Evolutionary conservation across 2,113 vertebrate genomes (phyloP).

Genomic region (Ornithorhynchus anatinus): DNA sequence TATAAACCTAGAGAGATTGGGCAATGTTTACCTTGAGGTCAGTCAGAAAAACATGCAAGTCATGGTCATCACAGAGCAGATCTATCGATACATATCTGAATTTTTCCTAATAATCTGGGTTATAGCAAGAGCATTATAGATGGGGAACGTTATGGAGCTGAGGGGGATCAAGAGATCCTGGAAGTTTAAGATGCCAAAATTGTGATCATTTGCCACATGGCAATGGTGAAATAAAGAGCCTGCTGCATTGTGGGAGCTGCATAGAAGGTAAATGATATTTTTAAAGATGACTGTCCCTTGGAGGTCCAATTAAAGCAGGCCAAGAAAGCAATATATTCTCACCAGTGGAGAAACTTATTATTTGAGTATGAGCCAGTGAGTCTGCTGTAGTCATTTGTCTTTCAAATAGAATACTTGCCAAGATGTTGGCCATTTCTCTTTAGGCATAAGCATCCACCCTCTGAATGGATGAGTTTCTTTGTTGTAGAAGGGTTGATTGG

Average conservation of each 20-base stretch:
- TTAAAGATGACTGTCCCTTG: background rate
- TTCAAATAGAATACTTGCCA: too few relatives aligned
- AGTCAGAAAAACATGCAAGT: background rate
- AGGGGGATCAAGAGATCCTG: too few relatives aligned
- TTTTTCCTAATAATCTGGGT: background rate
- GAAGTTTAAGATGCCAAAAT: background rate
- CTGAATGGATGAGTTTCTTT: background rate
- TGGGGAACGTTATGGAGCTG: too few relatives aligned
- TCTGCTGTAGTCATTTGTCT: too few relatives aligned
- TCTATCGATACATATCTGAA: background rate
- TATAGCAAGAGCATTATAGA: background rate
- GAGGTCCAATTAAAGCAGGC: too few relatives aligned
- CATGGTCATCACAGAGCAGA: background rate
- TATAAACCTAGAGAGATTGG: background rate
- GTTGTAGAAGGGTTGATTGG: background rate
- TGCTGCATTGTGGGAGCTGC: background rate
- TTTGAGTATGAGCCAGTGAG: too few relatives aligned
- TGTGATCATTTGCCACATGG: background rate
- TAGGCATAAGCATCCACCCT: constrained; percentile 13
- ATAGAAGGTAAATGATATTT: background rate
- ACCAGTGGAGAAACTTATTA: too few relatives aligned
- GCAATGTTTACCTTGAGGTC: background rate
- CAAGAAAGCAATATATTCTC: too few relatives aligned
- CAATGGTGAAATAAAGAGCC: background rate
- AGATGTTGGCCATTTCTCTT: too few relatives aligned